Percentiles rank a stretch among this genome's conserved stretches.
Evolutionary conservation across 2,113 vertebrate genomes (phyloP).

Genomic region (Neogale vison): DNA sequence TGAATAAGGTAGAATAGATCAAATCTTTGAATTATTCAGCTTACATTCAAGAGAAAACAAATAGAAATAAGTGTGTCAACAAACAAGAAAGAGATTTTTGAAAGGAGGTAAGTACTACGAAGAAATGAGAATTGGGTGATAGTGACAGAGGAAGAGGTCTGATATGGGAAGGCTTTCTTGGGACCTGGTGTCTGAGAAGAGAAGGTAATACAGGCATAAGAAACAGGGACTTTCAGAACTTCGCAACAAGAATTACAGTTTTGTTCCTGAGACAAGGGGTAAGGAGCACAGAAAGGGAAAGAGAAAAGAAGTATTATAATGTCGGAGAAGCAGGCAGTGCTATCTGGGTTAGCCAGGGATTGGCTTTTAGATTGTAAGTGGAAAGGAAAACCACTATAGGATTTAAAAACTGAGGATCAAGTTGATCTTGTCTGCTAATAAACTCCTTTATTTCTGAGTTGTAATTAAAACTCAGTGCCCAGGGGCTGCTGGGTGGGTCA

Average conservation of each 20-base stretch:
- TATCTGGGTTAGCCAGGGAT: no score
- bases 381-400: not conserved
- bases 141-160: not conserved
- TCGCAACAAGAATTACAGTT: not conserved
- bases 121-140: not conserved
- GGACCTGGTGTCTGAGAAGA: not conserved
- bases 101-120: not conserved
- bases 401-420: not conserved
- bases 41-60: not conserved
- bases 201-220: not conserved
- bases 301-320: fast-evolving
- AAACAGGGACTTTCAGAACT: not conserved
- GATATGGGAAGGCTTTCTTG: not conserved
- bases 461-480: not conserved
- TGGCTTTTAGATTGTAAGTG: not conserved
- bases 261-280: not conserved
- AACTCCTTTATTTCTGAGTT: not conserved
- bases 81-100: not conserved
- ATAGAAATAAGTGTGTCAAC: not conserved
- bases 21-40: not conserved
- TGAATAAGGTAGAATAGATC: not conserved
- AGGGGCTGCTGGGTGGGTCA: no score
- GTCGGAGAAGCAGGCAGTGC: not conserved
- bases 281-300: not conserved
- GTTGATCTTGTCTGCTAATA: no score